These are phyloP conservation scores for Theretra japonica DNA, from an alignment of 2,888 invertebrate species.

Conservation along the genomic window DNA sequence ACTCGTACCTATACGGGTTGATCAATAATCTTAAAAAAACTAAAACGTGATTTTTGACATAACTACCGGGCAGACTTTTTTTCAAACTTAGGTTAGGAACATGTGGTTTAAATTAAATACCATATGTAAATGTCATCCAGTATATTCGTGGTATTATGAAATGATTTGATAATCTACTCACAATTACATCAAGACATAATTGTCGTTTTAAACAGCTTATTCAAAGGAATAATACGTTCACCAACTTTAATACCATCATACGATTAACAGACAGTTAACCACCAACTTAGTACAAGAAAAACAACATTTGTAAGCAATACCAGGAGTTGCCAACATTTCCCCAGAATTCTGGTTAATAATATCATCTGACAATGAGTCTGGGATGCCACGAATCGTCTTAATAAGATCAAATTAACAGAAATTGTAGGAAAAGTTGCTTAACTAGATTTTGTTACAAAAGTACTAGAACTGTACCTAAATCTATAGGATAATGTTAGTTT, in stretches of 20 bases:
- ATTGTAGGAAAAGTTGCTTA: not conserved
- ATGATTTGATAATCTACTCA: not conserved
- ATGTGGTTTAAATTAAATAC: too few relatives aligned
- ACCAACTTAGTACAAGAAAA: not conserved
- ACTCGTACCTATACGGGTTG: too few relatives aligned
- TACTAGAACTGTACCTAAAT: not conserved
- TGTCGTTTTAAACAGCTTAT: not conserved
- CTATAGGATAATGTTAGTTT: not conserved
- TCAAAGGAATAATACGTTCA: not conserved
- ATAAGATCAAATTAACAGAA: not conserved
- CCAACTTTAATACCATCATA: not conserved
- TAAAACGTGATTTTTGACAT: too few relatives aligned
- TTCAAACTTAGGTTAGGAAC: too few relatives aligned
- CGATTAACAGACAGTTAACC: not conserved
- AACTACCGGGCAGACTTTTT: too few relatives aligned
- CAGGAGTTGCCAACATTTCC: not conserved
- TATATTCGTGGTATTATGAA: too few relatives aligned
- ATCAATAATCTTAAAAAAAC: too few relatives aligned
- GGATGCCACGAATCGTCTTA: not conserved
- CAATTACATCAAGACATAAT: not conserved
- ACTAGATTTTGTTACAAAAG: not conserved
- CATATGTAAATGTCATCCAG: too few relatives aligned
- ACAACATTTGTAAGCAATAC: constrained; percentile 1
- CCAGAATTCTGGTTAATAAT: not conserved
- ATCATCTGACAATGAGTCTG: not conserved